phyloP scores from a whole-genome alignment of 2,797 vertebrate species.

The Cryptoprocta ferox region DNA sequence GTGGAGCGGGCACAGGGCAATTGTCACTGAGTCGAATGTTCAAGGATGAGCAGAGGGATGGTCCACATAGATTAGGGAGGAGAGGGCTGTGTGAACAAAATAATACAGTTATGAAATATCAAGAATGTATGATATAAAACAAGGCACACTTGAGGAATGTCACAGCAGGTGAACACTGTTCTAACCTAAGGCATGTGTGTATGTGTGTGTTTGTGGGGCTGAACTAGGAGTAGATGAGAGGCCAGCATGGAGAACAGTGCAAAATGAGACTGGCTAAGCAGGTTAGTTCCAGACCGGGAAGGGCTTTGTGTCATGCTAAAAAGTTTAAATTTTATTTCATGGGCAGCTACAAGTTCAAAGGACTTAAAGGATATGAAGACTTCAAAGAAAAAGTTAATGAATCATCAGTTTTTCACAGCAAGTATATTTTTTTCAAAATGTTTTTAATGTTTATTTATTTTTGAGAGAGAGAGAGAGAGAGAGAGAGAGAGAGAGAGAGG shows the following conservation, averaged over 20 bases:
- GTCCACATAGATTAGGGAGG: not conserved
- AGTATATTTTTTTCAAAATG: not conserved
- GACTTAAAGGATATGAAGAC: not conserved
- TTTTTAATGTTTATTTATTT: no score
- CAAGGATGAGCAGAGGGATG: not conserved
- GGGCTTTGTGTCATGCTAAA: not conserved
- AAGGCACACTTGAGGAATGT: not conserved
- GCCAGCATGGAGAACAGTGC: accelerated
- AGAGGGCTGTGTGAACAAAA: not conserved
- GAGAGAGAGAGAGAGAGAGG: no score
- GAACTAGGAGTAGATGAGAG: accelerated
- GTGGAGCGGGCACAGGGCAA: not conserved
- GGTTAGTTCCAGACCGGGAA: not conserved
- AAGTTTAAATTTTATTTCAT: not conserved
- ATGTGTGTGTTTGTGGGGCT: no score
- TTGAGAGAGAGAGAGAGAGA: no score
- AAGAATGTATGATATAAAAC: not conserved
- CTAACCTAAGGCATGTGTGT: not conserved
- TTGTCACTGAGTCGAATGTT: not conserved
- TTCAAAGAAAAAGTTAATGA: not conserved
- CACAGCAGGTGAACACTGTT: not conserved
- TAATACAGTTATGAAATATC: not conserved
- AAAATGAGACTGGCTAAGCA: not conserved
- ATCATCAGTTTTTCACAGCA: not conserved
- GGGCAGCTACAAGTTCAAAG: not conserved